Conservation (phyloP, 2,888 invertebrate species). For the Mamestra brassicae region DNA sequence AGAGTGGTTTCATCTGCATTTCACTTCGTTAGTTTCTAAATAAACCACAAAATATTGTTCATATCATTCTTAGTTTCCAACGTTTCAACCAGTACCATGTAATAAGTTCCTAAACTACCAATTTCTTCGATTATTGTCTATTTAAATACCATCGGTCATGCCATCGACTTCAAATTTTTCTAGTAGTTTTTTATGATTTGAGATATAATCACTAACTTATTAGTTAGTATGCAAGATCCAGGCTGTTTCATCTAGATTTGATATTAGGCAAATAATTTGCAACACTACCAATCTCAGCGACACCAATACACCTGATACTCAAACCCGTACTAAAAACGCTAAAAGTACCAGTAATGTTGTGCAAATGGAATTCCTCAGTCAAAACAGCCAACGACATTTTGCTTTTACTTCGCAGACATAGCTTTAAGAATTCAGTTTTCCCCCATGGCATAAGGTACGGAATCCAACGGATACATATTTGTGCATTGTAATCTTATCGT, state of each 20-base stretch:
- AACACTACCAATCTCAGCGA: constrained; percentile 12
- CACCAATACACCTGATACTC: constrained; percentile 41
- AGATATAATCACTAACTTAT: constrained; percentile 49
- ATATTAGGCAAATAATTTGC: constrained; percentile 22
- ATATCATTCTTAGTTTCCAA: background rate
- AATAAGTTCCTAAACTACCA: constrained; percentile 59
- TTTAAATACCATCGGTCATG: background rate
- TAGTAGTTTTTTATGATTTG: background rate
- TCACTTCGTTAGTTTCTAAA: background rate
- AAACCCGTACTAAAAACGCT: constrained; percentile 44
- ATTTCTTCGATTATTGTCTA: background rate
- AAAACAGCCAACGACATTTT: constrained; percentile 51
- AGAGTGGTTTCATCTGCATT: background rate
- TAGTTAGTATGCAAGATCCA: background rate
- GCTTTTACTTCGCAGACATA: constrained; percentile 28
- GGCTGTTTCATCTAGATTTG: constrained; percentile 15
- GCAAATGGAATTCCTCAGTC: constrained; percentile 69
- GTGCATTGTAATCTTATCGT: constrained; percentile 71
- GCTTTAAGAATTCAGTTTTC: constrained; percentile 49
- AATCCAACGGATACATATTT: constrained; percentile 66
- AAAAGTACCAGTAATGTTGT: constrained; percentile 59
- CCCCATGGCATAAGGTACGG: constrained; percentile 64
- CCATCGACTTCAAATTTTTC: background rate
- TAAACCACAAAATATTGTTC: background rate
- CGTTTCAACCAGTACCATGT: constrained; percentile 21